A percentile compares a stretch with the other conserved stretches of the same genome.
Conservation (phyloP, 2,888 invertebrate genomes). For the Synergus gifuensis region DNA sequence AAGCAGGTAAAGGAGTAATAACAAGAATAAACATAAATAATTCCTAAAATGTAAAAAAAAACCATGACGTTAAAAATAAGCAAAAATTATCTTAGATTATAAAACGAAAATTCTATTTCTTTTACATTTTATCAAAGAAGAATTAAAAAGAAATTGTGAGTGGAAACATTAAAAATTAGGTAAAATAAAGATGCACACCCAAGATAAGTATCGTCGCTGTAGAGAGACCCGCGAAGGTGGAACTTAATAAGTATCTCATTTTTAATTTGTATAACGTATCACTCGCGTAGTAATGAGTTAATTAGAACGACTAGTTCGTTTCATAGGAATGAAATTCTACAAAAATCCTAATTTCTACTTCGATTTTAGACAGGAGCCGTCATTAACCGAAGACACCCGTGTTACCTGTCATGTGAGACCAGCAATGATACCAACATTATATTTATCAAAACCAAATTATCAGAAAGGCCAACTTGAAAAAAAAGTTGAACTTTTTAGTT, state of each 20-base stretch:
- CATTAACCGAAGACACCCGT: conserved; percentile 17
- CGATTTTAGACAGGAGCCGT: not conserved
- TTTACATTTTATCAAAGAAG: not conserved
- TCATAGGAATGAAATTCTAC: conserved; percentile 27
- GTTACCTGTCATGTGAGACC: conserved; percentile 32
- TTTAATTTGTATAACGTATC: conserved; percentile 8
- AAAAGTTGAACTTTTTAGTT: not conserved
- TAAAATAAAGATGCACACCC: conserved; percentile 67
- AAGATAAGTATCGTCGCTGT: conserved; percentile 73
- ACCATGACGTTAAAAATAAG: not conserved
- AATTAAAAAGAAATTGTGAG: conserved; percentile 16
- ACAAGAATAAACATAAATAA: conserved; percentile 41
- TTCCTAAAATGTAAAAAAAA: not conserved
- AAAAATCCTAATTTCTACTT: conserved; percentile 23
- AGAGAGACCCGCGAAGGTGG: conserved; percentile 74
- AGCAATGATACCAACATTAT: not conserved
- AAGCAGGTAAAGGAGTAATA: not conserved
- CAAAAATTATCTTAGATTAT: not conserved
- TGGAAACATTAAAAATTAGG: conserved; percentile 35
- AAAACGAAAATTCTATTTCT: not conserved
- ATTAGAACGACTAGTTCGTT: not conserved
- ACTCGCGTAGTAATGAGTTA: conserved; percentile 6
- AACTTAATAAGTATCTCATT: conserved; percentile 74
- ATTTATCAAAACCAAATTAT: not conserved
- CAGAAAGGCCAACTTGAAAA: not conserved